These are phyloP conservation scores for Oryzias celebensis DNA, from an alignment of 2,113 vertebrate species.

Conservation along the genomic window DNA sequence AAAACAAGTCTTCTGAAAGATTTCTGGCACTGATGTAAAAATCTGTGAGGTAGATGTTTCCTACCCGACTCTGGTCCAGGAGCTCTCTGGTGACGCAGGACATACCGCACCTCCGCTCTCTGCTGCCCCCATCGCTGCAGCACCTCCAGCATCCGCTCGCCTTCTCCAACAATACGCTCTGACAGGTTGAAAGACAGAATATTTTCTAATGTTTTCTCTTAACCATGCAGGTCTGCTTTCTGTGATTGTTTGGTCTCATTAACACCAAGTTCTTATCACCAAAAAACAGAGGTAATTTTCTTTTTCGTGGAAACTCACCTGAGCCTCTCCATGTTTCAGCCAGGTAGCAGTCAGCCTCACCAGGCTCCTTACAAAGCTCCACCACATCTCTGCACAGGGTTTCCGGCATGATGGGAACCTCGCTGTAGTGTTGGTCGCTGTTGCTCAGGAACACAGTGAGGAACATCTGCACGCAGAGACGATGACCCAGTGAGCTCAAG, in stretches of 20 bases:
- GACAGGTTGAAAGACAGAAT: constrained; percentile 1
- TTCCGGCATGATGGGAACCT: constrained; percentile 90
- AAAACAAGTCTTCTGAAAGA: too few species aligned
- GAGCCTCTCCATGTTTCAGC: constrained; percentile 87
- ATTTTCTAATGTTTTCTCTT: background rate
- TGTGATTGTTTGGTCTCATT: too few species aligned
- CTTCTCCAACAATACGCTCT: constrained; percentile 85
- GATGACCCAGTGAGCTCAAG: background rate
- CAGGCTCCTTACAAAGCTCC: constrained; percentile 92
- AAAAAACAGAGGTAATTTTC: too few species aligned
- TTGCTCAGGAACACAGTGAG: constrained; percentile 93
- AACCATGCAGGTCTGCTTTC: too few species aligned
- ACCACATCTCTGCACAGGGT: constrained; percentile 90
- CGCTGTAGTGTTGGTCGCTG: constrained; percentile 87
- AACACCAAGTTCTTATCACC: too few species aligned
- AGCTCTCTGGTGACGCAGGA: constrained; percentile 82
- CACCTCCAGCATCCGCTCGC: constrained; percentile 86
- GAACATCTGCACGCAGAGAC: constrained; percentile 82
- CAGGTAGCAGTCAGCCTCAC: constrained; percentile 87
- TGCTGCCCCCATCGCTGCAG: constrained; percentile 86
- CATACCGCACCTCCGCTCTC: constrained; percentile 85
- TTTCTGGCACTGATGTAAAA: too few species aligned
- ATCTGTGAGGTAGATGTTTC: background rate
- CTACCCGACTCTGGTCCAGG: constrained; percentile 79
- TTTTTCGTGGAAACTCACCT: constrained; percentile 69